Evolutionary conservation across 1,140 invertebrate species (phyloP).

Genomic region (Drosophila sucinea): DNA sequence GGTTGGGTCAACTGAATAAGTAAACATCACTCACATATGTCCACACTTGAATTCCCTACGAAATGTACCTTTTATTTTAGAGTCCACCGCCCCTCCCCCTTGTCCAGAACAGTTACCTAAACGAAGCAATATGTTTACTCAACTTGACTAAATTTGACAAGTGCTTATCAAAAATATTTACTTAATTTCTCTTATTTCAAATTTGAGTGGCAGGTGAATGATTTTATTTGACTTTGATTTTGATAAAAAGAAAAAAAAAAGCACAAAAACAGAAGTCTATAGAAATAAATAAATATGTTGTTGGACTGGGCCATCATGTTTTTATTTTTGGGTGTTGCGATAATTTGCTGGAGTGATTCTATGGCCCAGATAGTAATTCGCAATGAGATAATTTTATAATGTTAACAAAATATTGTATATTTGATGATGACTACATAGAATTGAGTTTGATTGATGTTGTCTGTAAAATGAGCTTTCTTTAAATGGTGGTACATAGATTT

Average conservation of each 20-base stretch:
- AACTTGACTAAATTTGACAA: conserved; percentile 13
- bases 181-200: not conserved
- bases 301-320: conserved; percentile 12
- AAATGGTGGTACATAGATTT: too few relatives aligned
- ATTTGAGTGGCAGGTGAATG: conserved; percentile 9
- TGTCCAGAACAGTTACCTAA: not conserved
- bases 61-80: conserved; percentile 35
- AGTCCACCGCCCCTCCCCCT: not conserved
- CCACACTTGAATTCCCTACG: conserved; percentile 9
- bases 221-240: conserved; percentile 13
- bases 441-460: not conserved
- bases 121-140: conserved; percentile 7
- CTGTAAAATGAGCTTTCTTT: too few relatives aligned
- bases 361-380: conserved; percentile 12
- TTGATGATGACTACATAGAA: not conserved
- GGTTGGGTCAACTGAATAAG: conserved; percentile 13
- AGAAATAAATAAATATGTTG: conserved; percentile 18
- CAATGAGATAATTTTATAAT: conserved; percentile 24
- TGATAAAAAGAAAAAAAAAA: not conserved
- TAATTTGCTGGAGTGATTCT: conserved; percentile 33
- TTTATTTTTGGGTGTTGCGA: conserved; percentile 21
- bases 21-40: conserved; percentile 31
- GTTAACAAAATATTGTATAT: conserved; percentile 3
- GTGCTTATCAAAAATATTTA: conserved; percentile 11
- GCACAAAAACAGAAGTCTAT: not conserved